Conservation (phyloP, 1,140 invertebrate species). For the Piezodorus guildinii region DNA sequence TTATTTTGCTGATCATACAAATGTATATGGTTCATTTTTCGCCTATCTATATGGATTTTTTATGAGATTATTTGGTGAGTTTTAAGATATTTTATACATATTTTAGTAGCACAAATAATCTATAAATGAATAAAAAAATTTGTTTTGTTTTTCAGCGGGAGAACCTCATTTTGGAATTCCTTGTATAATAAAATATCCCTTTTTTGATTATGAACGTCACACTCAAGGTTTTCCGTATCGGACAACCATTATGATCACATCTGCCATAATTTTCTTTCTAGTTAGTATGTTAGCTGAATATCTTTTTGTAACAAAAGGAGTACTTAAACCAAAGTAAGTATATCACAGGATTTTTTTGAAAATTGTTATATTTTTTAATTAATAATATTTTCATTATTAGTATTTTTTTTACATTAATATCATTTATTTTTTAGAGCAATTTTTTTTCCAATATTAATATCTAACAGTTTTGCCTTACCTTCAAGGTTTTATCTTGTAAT, state of each 20-base stretch:
- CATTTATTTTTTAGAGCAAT: too few species aligned
- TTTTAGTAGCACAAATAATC: not conserved
- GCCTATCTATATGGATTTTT: constrained; percentile 52
- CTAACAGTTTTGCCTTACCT: too few species aligned
- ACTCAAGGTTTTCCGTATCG: constrained; percentile 6
- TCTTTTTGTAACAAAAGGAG: not conserved
- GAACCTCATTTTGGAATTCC: not conserved
- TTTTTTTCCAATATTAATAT: too few species aligned
- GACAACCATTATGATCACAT: not conserved
- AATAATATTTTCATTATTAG: too few species aligned
- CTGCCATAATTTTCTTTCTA: not conserved
- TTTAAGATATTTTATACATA: not conserved
- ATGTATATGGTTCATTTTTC: constrained; percentile 65
- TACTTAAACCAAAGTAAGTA: not conserved
- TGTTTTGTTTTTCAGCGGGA: constrained; percentile 1
- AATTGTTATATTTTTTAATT: too few species aligned
- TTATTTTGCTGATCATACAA: constrained; percentile 52
- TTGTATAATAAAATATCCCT: not conserved
- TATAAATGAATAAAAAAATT: not conserved
- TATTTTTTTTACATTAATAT: too few species aligned
- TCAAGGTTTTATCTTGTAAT: too few species aligned
- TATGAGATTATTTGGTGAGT: constrained; percentile 49
- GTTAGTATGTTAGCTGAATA: not conserved
- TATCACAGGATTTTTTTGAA: too few species aligned
- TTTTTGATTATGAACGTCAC: constrained; percentile 1